Conservation (phyloP, 92 coral and sea anemone species). For the Actinostola sp. region DNA sequence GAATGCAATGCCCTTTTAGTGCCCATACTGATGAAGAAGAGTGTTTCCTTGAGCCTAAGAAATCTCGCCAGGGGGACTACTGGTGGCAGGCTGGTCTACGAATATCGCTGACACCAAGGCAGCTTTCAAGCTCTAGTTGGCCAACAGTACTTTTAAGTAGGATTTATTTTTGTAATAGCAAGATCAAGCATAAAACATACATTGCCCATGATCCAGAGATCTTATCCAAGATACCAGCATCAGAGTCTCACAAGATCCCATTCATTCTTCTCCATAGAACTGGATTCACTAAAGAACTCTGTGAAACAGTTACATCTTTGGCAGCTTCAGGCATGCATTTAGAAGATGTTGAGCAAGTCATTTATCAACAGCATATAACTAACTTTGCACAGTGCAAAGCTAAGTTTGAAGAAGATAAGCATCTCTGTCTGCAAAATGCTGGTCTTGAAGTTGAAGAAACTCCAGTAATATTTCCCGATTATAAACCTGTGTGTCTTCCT, state of each 20-base stretch:
- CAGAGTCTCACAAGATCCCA: slow-evolving; percentile 52
- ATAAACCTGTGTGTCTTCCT: slow-evolving; percentile 61
- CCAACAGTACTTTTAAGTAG: slow-evolving; percentile 64
- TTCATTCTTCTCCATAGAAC: slow-evolving; percentile 65
- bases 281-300: slow-evolving; percentile 67
- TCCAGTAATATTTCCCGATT: slow-evolving; percentile 44
- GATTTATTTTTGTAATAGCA: slow-evolving; percentile 59
- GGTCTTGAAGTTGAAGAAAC: slow-evolving; percentile 13
- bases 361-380: slow-evolving; percentile 61
- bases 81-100: slow-evolving; percentile 72
- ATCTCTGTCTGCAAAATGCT: slow-evolving; percentile 41
- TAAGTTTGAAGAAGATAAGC: slow-evolving; percentile 55
- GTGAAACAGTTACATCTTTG: slow-evolving; percentile 50
- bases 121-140: slow-evolving; percentile 65
- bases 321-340: slow-evolving; percentile 59
- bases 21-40: slow-evolving; percentile 47
- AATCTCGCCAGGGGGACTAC: slow-evolving; percentile 25
- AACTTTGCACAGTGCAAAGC: slow-evolving; percentile 53
- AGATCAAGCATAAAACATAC: slow-evolving; percentile 31
- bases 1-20: slow-evolving; percentile 61
- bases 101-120: slow-evolving; percentile 50
- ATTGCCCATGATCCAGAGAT: slow-evolving; percentile 72
- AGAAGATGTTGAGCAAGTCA: slow-evolving; percentile 54
- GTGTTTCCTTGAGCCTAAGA: slow-evolving; percentile 43
- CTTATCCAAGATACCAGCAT: slow-evolving; percentile 61